Base-by-base conservation (phyloP, 2,888 invertebrate genomes). In the Timema podura region DNA sequence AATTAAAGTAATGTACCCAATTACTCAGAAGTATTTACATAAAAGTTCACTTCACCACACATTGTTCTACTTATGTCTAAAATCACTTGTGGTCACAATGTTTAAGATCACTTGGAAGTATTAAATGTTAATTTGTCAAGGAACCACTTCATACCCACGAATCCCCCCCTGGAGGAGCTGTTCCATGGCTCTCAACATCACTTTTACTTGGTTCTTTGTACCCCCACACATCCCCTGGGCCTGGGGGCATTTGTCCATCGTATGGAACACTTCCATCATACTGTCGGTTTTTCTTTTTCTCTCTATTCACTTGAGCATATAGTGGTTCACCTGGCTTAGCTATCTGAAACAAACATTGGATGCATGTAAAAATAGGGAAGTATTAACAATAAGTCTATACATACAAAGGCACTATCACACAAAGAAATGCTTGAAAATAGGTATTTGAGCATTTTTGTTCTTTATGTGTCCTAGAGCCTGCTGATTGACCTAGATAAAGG, bases 301-400 rank as follows among this genome's bases (percentile, higher is more conserved):
- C 87, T 79, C 87, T 83, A 77, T 88, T 87, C 74, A 88, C 87
- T 82, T 88, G 87, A 76, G 88, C 88, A 79, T 88, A 88, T 68
- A 88, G 81, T 65, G 88, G 87, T 78, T 88, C 88, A 75, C 85
- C 85, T 74, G 85, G 83, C 79, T 84, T 84, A 75, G 82, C 82
- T 65, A 71, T 49, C 72, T 73, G 70, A 13, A 73, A 73, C 71
- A 72, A 57, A 68, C 48, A 49, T 70, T n/a, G n/a, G n/a, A n/a
- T n/a, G 68, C n/a, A n/a, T 2, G 54, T 54, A 2, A 54, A n/a
- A 54, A 54, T 54, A 5, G 15, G 10, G 10, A 49, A 49, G 51
- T 49, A 65, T n/a, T n/a, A n/a, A n/a, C n/a, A n/a, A n/a, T n/a
- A n/a, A n/a, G n/a, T n/a, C n/a, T n/a, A n/a, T n/a, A n/a, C n/a